phyloP scores from a whole-genome alignment of 2,797 vertebrate genomes.

The Diplodus puntazzo region DNA sequence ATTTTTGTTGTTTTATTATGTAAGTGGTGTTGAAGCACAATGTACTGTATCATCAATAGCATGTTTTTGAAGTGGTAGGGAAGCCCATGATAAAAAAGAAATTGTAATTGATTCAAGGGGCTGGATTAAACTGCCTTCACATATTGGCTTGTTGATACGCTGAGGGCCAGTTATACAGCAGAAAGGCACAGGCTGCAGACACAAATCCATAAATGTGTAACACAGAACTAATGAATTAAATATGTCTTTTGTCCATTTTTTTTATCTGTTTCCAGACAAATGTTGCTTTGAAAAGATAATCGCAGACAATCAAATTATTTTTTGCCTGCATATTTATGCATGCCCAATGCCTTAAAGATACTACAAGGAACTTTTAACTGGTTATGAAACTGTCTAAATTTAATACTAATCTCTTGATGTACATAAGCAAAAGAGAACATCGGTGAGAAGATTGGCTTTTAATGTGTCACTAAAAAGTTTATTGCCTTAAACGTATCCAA shows the following conservation, averaged over 20 bases:
- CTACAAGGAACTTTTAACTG: no score
- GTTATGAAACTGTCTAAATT: no score
- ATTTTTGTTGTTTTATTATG: neutral
- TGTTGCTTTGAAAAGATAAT: neutral
- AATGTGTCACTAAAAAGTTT: no score
- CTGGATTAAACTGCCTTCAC: neutral
- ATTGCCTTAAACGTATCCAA: no score
- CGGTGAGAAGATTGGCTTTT: no score
- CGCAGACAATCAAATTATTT: neutral
- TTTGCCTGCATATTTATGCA: neutral
- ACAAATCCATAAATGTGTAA: conserved; percentile 1
- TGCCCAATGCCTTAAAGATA: neutral
- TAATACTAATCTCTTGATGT: no score
- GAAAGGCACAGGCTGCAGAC: neutral
- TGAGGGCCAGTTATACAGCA: neutral
- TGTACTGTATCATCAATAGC: neutral
- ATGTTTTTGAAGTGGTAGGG: neutral
- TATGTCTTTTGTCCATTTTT: neutral
- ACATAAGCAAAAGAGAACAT: no score
- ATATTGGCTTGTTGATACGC: neutral
- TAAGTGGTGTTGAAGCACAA: conserved; percentile 1
- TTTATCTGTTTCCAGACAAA: neutral
- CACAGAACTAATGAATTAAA: neutral
- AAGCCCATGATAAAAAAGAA: neutral
- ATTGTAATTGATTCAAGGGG: neutral